Percentiles rank a stretch among this genome's conserved stretches.
These are phyloP conservation scores for Melanotaenia maccullochi DNA, from an alignment of 2,797 vertebrate species.

Conservation along the genomic window DNA sequence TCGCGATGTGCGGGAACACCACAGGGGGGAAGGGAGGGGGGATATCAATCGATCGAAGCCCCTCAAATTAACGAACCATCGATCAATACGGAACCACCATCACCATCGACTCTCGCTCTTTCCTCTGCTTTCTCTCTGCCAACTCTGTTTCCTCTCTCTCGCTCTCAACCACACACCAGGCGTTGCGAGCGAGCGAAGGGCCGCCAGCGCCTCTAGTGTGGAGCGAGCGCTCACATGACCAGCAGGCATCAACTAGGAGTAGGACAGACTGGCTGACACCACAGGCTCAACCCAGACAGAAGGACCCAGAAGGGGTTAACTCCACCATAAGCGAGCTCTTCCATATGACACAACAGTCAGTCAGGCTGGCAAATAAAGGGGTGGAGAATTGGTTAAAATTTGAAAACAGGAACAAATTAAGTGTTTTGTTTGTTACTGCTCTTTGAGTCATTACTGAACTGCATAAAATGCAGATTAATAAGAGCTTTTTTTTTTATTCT, in stretches of 20 bases:
- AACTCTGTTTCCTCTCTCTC: slow-evolving; percentile 81
- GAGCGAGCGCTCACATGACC: slow-evolving; percentile 83
- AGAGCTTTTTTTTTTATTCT: slow-evolving; percentile 21
- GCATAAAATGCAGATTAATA: slow-evolving; percentile 51
- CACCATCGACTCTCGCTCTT: slow-evolving; percentile 80
- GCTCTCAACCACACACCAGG: slow-evolving; percentile 78
- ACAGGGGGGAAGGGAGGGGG: slow-evolving; percentile 68
- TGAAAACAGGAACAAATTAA: slow-evolving; percentile 82
- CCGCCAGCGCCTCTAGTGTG: slow-evolving; percentile 78
- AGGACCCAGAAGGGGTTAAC: slow-evolving; percentile 98
- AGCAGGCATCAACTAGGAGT: slow-evolving; percentile 85
- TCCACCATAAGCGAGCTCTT: slow-evolving; percentile 96
- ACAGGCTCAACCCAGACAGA: slow-evolving; percentile 99
- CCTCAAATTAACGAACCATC: slow-evolving; percentile 87
- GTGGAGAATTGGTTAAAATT: slow-evolving; percentile 99
- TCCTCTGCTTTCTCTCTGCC: slow-evolving; percentile 83
- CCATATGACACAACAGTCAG: slow-evolving; percentile 97
- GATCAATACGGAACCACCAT: slow-evolving; percentile 81
- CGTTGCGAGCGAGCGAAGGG: slow-evolving; percentile 76
- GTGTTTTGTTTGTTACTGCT: slow-evolving; percentile 56
- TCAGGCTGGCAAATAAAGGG: slow-evolving; percentile 99
- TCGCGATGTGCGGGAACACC: slow-evolving; percentile 80
- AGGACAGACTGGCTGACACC: slow-evolving; percentile 93
- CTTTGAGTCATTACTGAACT: slow-evolving; percentile 50
- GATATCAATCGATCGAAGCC: slow-evolving; percentile 83